phyloP scores from a whole-genome alignment of 1,140 invertebrate species.

The Wiebesia pumilae region DNA sequence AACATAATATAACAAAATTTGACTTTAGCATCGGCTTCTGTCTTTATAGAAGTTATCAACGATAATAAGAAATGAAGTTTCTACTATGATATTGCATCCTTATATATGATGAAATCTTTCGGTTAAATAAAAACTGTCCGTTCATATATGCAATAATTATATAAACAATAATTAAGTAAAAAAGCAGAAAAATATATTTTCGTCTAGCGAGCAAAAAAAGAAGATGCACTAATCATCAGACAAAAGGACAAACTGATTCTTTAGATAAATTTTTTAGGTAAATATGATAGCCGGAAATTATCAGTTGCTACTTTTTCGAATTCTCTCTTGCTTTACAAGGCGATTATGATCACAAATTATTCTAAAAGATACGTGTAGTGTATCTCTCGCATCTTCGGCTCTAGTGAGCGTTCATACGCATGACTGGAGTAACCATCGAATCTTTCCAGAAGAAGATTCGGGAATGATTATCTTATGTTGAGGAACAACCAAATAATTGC shows the following conservation, averaged over 20 bases:
- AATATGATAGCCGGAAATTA: not conserved
- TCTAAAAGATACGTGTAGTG: not conserved
- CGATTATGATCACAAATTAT: not conserved
- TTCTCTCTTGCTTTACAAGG: not conserved
- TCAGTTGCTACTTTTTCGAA: not conserved
- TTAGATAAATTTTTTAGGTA: too few species aligned
- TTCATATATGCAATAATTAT: too few species aligned
- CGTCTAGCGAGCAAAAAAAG: too few species aligned
- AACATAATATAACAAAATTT: too few species aligned
- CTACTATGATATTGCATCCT: too few species aligned
- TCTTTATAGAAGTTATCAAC: too few species aligned
- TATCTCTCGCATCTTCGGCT: not conserved
- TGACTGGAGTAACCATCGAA: slow-evolving; percentile 1
- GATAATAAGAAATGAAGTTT: too few species aligned
- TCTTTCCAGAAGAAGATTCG: not conserved
- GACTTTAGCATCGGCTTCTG: too few species aligned
- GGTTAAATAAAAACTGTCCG: too few species aligned
- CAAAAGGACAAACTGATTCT: slow-evolving; percentile 6
- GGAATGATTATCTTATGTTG: not conserved
- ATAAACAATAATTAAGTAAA: too few species aligned
- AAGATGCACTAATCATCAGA: not conserved
- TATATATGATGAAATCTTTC: too few species aligned
- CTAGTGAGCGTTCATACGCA: not conserved
- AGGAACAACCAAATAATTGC: not conserved
- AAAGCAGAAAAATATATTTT: too few species aligned